Base-by-base conservation (phyloP, 2,113 vertebrate species). In the Probosciger aterrimus region DNA sequence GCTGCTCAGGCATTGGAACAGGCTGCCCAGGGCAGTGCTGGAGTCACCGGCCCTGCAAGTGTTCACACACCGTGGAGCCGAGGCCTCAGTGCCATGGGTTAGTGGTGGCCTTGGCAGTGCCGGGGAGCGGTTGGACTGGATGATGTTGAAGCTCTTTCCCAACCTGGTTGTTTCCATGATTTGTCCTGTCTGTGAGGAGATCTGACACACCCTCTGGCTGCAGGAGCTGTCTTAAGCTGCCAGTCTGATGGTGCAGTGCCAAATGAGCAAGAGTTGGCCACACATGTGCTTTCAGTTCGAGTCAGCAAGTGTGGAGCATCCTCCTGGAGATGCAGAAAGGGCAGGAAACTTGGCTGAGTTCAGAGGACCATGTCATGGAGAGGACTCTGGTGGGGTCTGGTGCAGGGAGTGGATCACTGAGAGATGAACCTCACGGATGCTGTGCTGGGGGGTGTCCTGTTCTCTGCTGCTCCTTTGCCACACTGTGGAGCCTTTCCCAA, bases 211-310 rank as follows among this genome's bases (percentile, higher is more conserved):
- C 59, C 19, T 6, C 15, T 22, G n/a, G 8, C 46, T 18, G 64
- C n/a, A 33, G 41, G 57, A 37, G 65, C 37, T 49, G 20, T 28
- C 27, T 39, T 18, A 25, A 64, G 20, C 37, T 60, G 7, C 31
- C 2, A 43, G 20, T 16, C 25, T 30, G 31, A 14, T 27, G 62
- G 46, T 24, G 62, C 18, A 9, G 52, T n/a, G 27, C 16, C 33
- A 46, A 17, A n/a, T 6, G n/a, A 25, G 46, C 24, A 8, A 9
- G n/a, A 25, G 53, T 5, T 60, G 44, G 28, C 37, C 37, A 9
- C 11, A 7, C 1, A 0, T 4, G 11, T 12, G 9, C 20, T n/a
- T 24, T n/a, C 39, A 10, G 33, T 30, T n/a, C 23, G 18, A 16
- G 39, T 25, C 53, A 25, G 52, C 25, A 9, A 24, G 44, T 8